Evolutionary conservation across 2,888 invertebrate species (phyloP), one percentile per base, ranked within the genome.

Genomic region (Hirtodrosophila confusa): DNA sequence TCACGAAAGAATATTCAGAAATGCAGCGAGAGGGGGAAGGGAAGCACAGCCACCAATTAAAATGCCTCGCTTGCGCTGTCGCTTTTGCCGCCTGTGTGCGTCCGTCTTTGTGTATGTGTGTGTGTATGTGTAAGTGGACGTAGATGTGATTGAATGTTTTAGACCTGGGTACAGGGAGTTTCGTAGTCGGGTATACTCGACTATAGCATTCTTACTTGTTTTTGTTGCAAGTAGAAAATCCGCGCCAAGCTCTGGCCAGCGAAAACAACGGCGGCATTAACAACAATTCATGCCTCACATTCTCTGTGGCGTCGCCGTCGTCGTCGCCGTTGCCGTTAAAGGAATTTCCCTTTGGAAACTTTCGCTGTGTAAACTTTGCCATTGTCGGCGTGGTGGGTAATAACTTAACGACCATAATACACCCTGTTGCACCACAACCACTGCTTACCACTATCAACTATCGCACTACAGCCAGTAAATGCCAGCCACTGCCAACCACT

Each of bases 331-430:
- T 41, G 74, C 63, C 67, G 77, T 63, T 75, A 65, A 71, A 84
- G 84, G 86, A 86, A 86, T 88, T 86, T 88, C 73, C 71, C 71
- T 64, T 66, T 57, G 69, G 63, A 67, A 85, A 85, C 75, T 84
- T 85, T 84, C 69, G 64, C 83, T 83, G 69, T 74, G 83, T 70
- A 84, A 83, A 87, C 88, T 83, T 83, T 78, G 88, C 66, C 86
- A 82, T 82, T 86, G 83, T 86, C 62, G 58, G 56, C 61, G 61
- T 36, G 61, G 69, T 61, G 77, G 84, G 86, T 88, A 85, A 85
- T 85, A 85, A 85, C 84, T 85, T 85, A 88, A 86, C 84, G 84
- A 83, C 88, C 86, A 86, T 85, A 88, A 85, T 85, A 88, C 88
- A 86, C 88, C 88, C 84, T 85, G 84, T 85, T 85, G 84, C 84